Base-by-base conservation (phyloP, 2,888 invertebrate species). In the Acronicta aceris region DNA sequence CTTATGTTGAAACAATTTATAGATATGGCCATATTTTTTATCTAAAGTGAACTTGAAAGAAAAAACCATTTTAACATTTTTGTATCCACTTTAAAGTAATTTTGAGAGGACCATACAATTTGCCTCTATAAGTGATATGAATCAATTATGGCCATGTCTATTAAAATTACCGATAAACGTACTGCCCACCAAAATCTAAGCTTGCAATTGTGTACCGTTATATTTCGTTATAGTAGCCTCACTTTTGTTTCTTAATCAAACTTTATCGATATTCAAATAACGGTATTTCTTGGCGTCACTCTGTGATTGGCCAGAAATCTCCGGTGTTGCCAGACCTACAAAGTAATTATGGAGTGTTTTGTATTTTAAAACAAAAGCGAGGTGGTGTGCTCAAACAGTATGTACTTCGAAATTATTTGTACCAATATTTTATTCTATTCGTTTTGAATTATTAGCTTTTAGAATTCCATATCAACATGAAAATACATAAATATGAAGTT, bases 131-230 rank as follows among this genome's bases (percentile, higher is more conserved):
- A 33, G 10, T 33, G 0, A n/a, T 8, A 42, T 9, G 2, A 36
- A 33, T 48, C 10, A 41, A 50, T 54, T 65, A 59, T 33, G 60
- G 59, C 57, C 62, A 43, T 74, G 69, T 68, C 59, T 68, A 21
- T 48, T 48, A 64, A 55, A 60, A 64, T 38, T 38, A 38, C 67
- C 56, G 41, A 47, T 67, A 78, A 69, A 73, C 70, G 61, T 70
- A 62, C 63, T 65, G 65, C 82, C 82, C 82, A 82, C 82, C 82
- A 79, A 81, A 71, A 78, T 75, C 71, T 60, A 68, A 65, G 52
- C 75, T 74, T 71, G 42, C 73, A 69, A 66, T 62, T 68, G 45
- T 59, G 38, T 66, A 67, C 47, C 50, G 48, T 63, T 64, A 59
- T 60, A 15, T 61, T 47, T 59, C 41, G 43, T 52, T 69, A 52